Conservation (phyloP, 2,113 vertebrate species). For the Engraulis encrasicolus region DNA sequence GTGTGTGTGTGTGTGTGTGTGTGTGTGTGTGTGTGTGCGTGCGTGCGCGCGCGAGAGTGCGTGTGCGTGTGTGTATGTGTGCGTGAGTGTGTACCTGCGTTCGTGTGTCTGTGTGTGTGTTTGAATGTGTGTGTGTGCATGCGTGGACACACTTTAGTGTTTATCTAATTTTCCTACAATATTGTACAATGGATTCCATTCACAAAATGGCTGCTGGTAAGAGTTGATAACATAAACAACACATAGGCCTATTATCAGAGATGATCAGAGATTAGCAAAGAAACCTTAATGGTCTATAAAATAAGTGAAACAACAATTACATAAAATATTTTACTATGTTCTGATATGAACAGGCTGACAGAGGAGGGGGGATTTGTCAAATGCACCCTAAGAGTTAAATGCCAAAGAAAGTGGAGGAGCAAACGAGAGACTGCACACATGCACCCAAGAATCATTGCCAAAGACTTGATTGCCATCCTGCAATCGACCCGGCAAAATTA, state of each 20-base stretch:
- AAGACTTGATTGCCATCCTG: slow-evolving; percentile 59
- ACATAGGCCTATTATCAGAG: not conserved
- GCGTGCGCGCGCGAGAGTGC: no score
- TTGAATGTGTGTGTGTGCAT: no score
- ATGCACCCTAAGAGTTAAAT: slow-evolving; percentile 4
- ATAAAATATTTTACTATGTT: not conserved
- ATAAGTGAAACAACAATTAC: not conserved
- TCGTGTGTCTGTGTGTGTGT: no score
- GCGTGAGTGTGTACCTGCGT: no score
- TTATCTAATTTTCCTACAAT: not conserved
- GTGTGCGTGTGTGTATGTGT: no score
- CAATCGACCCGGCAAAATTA: slow-evolving; percentile 66
- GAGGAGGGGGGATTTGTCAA: not conserved
- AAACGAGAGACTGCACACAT: not conserved
- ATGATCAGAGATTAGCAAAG: not conserved
- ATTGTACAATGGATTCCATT: not conserved
- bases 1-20: no score
- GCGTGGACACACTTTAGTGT: not conserved
- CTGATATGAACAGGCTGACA: not conserved
- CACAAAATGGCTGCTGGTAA: not conserved
- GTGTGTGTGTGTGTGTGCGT: no score
- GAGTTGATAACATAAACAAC: not conserved
- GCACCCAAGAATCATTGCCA: slow-evolving; percentile 26
- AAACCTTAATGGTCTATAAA: not conserved
- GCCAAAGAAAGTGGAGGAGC: not conserved